Evolutionary conservation across 2,113 vertebrate genomes (phyloP).

Genomic region (Barbus barbus): DNA sequence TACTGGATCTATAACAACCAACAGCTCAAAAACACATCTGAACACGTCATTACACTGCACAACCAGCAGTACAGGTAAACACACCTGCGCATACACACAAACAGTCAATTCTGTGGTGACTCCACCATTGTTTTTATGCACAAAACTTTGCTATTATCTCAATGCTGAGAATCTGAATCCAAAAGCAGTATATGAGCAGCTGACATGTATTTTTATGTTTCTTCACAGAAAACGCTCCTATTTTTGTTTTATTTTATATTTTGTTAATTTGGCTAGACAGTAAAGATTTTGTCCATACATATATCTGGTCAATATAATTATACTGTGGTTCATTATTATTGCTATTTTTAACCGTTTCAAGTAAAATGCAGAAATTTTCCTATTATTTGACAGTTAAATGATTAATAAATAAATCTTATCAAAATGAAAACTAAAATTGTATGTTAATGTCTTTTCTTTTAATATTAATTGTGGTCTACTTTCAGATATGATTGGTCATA

Average conservation of each 20-base stretch:
- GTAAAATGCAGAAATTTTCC: not conserved
- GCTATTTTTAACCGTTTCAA: not conserved
- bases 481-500: no score
- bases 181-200: not conserved
- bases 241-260: not conserved
- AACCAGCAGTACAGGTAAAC: constrained; percentile 83
- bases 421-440: not conserved
- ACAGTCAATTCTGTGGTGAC: not conserved
- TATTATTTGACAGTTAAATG: not conserved
- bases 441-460: no score
- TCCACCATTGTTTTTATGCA: not conserved
- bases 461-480: no score
- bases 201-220: not conserved
- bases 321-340: not conserved
- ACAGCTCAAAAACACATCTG: constrained; percentile 85
- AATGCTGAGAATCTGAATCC: not conserved
- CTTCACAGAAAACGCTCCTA: not conserved
- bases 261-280: not conserved
- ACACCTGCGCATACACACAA: no score
- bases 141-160: not conserved
- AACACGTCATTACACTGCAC: constrained; percentile 83
- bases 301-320: not conserved
- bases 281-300: not conserved
- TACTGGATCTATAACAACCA: constrained; percentile 85
- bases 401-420: not conserved